Conservation (phyloP, 2,113 vertebrate species). For the Bubalus kerabau region DNA sequence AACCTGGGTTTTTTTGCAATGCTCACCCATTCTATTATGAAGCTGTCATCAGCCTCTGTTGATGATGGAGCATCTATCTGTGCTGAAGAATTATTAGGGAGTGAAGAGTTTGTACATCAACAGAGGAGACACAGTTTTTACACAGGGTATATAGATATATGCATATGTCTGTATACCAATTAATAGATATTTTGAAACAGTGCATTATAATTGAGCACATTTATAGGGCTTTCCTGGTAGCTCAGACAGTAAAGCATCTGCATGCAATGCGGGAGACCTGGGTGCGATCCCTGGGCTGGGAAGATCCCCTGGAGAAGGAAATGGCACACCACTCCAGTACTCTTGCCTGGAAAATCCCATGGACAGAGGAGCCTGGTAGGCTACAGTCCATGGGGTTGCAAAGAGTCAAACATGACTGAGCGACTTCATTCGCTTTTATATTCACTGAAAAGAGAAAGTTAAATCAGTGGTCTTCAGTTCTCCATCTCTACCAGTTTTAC, state of each 20-base stretch:
- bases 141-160: background rate
- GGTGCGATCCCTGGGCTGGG: background rate
- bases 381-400: rapidly evolving
- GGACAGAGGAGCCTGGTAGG: background rate
- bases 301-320: background rate
- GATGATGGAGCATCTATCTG: background rate
- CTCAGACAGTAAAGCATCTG: background rate
- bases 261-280: rapidly evolving
- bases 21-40: background rate
- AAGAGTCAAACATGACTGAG: rapidly evolving
- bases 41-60: background rate
- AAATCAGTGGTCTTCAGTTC: background rate
- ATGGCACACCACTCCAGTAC: background rate
- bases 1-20: background rate
- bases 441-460: background rate
- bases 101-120: background rate
- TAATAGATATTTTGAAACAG: background rate
- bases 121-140: background rate
- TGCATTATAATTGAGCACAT: background rate
- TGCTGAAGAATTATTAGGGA: background rate
- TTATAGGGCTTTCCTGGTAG: background rate
- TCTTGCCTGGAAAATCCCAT: background rate
- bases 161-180: background rate
- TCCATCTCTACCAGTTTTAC: background rate
- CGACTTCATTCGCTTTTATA: background rate